Base-by-base conservation (phyloP, 2,797 vertebrate species). In the Halcyon badia region DNA sequence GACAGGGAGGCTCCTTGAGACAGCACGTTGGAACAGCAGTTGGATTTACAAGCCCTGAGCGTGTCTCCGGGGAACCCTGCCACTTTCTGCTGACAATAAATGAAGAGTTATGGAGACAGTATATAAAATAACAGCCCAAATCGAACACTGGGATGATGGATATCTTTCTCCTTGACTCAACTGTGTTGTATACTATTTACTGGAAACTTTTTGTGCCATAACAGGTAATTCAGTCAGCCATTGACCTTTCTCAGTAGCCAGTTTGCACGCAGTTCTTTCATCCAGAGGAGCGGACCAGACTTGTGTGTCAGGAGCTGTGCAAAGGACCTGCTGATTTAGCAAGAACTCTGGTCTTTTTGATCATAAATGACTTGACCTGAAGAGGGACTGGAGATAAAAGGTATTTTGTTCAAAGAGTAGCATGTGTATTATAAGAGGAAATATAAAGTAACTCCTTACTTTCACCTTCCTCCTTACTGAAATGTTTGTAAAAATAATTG, bases 21-120 rank as follows among this genome's bases (percentile, higher is more conserved):
- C 30, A 26, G n/a, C 13, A 2, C 0, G 0, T 4, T 11, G 41
- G 37, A 57, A 64, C 46, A 73, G 39, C 56, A 81, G 46, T 8
- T 7, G 5, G 31, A 30, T 18, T 88, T 42, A n/a, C 5, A 58
- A 58, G 9, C 26, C 51, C 33, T 60, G 35, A 30, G 12, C 12
- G 2, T 11, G 21, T 35, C 69, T 35, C 44, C 44, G 24, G 61
- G 46, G 61, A 89, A 4, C 4, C 2, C 6, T 54, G 4, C 10
- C 2, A 5, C 28, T 71, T 56, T 42, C 64, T 22, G 41, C 25
- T 75, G 57, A 49, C 17, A 60, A 62, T 24, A 78, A 66, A 61
- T 39, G 28, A 75, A 75, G 58, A 61, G 8, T 37, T 84, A 52
- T 44, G 22, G 44, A 78, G 66, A 10, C 5, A 24, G 33, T 7